These are phyloP conservation scores for Herminia tarsipennalis DNA, from an alignment of 2,888 invertebrate genomes.

Conservation along the genomic window DNA sequence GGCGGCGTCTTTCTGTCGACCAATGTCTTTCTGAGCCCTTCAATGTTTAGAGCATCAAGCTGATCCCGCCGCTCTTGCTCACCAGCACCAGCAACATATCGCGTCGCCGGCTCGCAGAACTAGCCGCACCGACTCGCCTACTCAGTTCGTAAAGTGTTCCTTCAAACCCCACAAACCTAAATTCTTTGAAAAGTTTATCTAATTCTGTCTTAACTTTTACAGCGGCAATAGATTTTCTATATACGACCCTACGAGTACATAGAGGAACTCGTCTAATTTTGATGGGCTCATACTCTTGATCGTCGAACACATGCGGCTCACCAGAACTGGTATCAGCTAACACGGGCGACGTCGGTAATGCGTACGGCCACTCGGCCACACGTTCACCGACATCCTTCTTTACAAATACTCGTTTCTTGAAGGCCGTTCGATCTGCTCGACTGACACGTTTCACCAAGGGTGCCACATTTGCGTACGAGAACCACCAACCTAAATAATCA, in stretches of 20 bases:
- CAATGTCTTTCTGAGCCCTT: conserved; percentile 6
- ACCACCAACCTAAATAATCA: conserved; percentile 52
- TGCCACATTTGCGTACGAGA: conserved; percentile 58
- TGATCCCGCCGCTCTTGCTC: conserved; percentile 68
- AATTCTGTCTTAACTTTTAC: conserved; percentile 52
- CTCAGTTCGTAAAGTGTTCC: conserved; percentile 57
- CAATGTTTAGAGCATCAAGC: conserved; percentile 29
- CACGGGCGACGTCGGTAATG: conserved; percentile 29
- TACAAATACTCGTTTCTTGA: too few species aligned
- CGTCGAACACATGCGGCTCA: background rate
- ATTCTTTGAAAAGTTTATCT: conserved; percentile 62
- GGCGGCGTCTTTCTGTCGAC: too few species aligned
- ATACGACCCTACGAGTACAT: too few species aligned
- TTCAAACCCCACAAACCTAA: conserved; percentile 60
- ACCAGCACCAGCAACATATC: conserved; percentile 69
- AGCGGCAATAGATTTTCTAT: too few species aligned
- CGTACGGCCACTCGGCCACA: conserved; percentile 53
- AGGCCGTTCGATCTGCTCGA: conserved; percentile 42
- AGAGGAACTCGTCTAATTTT: too few species aligned
- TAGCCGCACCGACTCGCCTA: conserved; percentile 52
- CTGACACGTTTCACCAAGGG: conserved; percentile 57
- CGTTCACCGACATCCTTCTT: conserved; percentile 50
- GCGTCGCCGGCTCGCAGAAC: conserved; percentile 56
- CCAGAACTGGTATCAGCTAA: background rate
- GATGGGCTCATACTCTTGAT: background rate